Evolutionary conservation across 2,888 invertebrate species (phyloP).

Genomic region (Camponotus fellah): DNA sequence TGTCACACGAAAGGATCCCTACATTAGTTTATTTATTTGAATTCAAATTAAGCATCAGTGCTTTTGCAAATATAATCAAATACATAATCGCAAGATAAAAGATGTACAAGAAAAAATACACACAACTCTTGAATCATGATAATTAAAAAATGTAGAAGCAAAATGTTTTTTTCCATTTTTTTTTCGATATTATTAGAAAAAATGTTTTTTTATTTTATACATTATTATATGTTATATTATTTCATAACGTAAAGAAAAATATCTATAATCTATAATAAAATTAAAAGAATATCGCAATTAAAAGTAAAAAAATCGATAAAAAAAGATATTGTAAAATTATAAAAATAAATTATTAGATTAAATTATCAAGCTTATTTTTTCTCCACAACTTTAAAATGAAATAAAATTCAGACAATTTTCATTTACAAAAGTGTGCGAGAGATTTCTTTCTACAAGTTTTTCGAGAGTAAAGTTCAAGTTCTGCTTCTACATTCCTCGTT

Average conservation of each 20-base stretch:
- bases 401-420: neutral
- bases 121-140: neutral
- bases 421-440: neutral
- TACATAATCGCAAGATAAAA: neutral
- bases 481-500: neutral
- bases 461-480: neutral
- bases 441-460: neutral
- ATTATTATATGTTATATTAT: neutral
- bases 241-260: neutral
- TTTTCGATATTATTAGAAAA: neutral
- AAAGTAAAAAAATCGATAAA: neutral
- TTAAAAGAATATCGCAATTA: neutral
- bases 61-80: too few species aligned
- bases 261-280: neutral
- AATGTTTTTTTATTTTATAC: neutral
- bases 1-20: neutral
- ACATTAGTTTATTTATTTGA: neutral
- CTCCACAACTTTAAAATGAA: neutral
- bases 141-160: neutral
- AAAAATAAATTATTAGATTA: neutral
- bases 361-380: neutral
- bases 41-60: too few species aligned
- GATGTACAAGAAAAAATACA: neutral
- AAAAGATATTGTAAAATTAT: neutral
- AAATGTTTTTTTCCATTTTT: neutral